Evolutionary conservation across 1,140 invertebrate species (phyloP).

Genomic region (Andricus grossulariae): DNA sequence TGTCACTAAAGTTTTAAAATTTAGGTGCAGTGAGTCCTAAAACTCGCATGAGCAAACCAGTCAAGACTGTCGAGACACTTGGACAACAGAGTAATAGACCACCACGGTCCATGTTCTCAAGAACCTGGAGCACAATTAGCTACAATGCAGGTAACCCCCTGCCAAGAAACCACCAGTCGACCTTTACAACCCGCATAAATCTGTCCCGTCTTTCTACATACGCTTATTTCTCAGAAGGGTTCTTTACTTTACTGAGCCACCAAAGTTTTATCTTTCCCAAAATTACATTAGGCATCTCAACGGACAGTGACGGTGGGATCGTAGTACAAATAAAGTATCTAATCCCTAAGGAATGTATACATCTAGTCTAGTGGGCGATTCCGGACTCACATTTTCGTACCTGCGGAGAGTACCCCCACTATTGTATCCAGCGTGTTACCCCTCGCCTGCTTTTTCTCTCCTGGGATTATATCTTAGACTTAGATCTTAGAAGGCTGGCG

Average conservation of each 20-base stretch:
- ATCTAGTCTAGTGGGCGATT: too few species aligned
- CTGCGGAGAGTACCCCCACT: too few species aligned
- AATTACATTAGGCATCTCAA: slow-evolving; percentile 35
- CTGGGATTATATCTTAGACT: too few species aligned
- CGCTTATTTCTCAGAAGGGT: background rate
- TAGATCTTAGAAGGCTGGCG: too few species aligned
- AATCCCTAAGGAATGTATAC: too few species aligned
- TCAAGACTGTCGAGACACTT: background rate
- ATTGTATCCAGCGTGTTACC: too few species aligned
- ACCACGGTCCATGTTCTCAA: slow-evolving; percentile 48
- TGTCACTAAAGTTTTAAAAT: slow-evolving; percentile 40
- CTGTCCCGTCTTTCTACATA: slow-evolving; percentile 9
- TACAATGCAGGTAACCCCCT: slow-evolving; percentile 50
- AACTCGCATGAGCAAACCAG: background rate
- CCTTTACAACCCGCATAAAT: slow-evolving; percentile 44
- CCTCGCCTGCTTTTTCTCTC: too few species aligned
- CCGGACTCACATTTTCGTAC: too few species aligned
- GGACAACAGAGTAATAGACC: slow-evolving; percentile 18
- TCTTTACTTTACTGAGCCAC: background rate
- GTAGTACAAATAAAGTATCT: too few species aligned
- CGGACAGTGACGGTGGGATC: background rate
- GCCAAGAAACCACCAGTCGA: slow-evolving; percentile 49
- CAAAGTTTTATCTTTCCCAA: background rate
- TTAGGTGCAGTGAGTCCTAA: background rate
- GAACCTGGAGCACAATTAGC: slow-evolving; percentile 55